Evolutionary conservation across 2,888 invertebrate species (phyloP).

Genomic region (Spilarctia lutea): DNA sequence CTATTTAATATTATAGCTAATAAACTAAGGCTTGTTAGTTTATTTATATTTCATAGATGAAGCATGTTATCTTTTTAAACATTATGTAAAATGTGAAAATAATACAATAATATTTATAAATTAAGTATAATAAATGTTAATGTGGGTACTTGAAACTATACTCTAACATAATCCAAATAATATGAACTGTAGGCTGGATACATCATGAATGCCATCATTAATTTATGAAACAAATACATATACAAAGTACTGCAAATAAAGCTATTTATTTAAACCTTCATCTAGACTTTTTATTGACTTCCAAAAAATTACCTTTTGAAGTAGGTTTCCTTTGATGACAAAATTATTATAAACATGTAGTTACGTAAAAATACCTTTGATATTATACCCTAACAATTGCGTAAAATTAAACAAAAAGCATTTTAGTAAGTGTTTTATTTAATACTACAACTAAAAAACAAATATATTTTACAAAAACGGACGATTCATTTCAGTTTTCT

Average conservation of each 20-base stretch:
- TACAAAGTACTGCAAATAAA: constrained; percentile 44
- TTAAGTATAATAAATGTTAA: constrained; percentile 23
- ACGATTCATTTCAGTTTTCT: constrained; percentile 90
- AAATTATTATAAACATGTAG: no score
- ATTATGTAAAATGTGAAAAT: background rate
- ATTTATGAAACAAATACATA: constrained; percentile 41
- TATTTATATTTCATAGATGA: constrained; percentile 23
- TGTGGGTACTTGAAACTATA: constrained; percentile 33
- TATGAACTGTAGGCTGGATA: constrained; percentile 34
- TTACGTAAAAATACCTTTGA: background rate
- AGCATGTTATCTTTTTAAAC: constrained; percentile 25
- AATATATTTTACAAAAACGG: constrained; percentile 86
- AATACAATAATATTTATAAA: constrained; percentile 20
- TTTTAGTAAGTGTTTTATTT: constrained; percentile 8
- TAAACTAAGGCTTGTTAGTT: constrained; percentile 36
- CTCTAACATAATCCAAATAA: constrained; percentile 26
- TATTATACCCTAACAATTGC: background rate
- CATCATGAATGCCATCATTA: constrained; percentile 31
- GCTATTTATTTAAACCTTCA: constrained; percentile 27
- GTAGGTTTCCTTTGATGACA: background rate
- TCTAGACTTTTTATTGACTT: background rate
- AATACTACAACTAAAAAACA: constrained; percentile 7
- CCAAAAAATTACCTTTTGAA: background rate
- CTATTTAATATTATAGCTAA: constrained; percentile 27
- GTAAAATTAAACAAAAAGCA: background rate